A percentile compares a stretch with the other conserved stretches of the same genome.
phyloP scores from a whole-genome alignment of 1,140 invertebrate genomes.

The Helicoverpa armigera region DNA sequence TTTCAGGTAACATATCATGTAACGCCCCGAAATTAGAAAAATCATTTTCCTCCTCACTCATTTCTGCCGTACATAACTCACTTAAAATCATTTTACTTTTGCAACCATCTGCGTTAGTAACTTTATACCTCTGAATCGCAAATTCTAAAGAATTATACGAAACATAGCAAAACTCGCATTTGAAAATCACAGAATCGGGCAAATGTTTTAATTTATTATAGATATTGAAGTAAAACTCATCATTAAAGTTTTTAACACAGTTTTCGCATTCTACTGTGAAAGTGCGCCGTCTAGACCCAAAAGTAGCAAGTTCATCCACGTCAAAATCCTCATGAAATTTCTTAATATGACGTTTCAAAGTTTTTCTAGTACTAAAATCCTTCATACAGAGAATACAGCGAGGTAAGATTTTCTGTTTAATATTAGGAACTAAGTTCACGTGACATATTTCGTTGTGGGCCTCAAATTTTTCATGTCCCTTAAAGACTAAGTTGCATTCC shows the following conservation, averaged over 20 bases:
- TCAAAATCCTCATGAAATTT: conserved; percentile 75
- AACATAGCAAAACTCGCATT: conserved; percentile 65
- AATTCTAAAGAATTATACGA: conserved; percentile 71
- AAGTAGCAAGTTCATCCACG: conserved; percentile 67
- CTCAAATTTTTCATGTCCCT: conserved; percentile 70
- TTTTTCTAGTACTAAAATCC: conserved; percentile 77
- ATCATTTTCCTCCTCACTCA: conserved; percentile 66
- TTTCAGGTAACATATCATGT: conserved; percentile 56
- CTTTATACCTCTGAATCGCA: conserved; percentile 69
- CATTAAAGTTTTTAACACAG: conserved; percentile 70
- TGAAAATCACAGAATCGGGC: conserved; percentile 65
- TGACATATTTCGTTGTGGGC: conserved; percentile 64
- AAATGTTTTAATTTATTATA: conserved; percentile 66
- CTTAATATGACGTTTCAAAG: conserved; percentile 74
- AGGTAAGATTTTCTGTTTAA: conserved; percentile 60
- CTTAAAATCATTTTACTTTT: conserved; percentile 72
- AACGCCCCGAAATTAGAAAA: conserved; percentile 45
- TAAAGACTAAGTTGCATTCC: conserved; percentile 72
- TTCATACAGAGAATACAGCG: conserved; percentile 76
- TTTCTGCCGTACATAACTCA: conserved; percentile 74
- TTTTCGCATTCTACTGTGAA: conserved; percentile 71
- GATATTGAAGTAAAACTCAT: conserved; percentile 60
- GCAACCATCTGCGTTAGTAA: conserved; percentile 52
- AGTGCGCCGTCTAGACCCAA: conserved; percentile 56
- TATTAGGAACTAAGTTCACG: conserved; percentile 41